phyloP scores from a whole-genome alignment of 2,888 invertebrate genomes.

The Lithosia quadra region DNA sequence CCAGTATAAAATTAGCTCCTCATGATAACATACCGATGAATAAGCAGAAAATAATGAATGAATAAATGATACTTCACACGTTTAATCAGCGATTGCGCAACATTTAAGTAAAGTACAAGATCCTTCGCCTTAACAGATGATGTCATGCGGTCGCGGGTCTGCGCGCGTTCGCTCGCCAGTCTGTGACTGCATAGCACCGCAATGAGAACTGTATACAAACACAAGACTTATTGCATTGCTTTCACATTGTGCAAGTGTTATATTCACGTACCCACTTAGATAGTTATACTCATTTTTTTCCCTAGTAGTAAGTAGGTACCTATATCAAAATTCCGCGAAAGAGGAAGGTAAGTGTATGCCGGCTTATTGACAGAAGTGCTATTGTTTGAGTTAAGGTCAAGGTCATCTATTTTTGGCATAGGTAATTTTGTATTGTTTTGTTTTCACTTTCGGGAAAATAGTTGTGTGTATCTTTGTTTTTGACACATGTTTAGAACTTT shows the following conservation, averaged over 20 bases:
- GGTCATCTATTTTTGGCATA: slow-evolving; percentile 29
- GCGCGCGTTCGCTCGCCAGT: slow-evolving; percentile 57
- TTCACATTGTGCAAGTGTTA: slow-evolving; percentile 71
- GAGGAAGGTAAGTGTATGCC: slow-evolving; percentile 78
- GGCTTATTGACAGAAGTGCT: slow-evolving; percentile 16
- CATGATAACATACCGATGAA: not conserved
- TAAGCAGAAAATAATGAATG: not conserved
- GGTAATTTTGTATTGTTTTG: slow-evolving; percentile 23
- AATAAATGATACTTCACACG: slow-evolving; percentile 5
- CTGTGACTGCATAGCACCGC: slow-evolving; percentile 70
- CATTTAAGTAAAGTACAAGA: slow-evolving; percentile 30
- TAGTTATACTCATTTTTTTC: slow-evolving; percentile 30
- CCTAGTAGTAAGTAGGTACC: slow-evolving; percentile 58
- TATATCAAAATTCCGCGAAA: slow-evolving; percentile 80
- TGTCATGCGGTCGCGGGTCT: slow-evolving; percentile 60
- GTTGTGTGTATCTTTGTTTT: not conserved
- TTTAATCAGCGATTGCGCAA: slow-evolving; percentile 52
- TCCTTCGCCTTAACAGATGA: slow-evolving; percentile 69
- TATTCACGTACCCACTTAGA: slow-evolving; percentile 75
- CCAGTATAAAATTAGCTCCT: not conserved
- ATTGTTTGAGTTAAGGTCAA: slow-evolving; percentile 35
- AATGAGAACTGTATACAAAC: slow-evolving; percentile 75
- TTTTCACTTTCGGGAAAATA: slow-evolving; percentile 42
- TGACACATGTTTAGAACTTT: not conserved
- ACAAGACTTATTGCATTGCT: slow-evolving; percentile 59